phyloP scores from a whole-genome alignment of 2,797 vertebrate genomes.

The Heterohyrax brucei region DNA sequence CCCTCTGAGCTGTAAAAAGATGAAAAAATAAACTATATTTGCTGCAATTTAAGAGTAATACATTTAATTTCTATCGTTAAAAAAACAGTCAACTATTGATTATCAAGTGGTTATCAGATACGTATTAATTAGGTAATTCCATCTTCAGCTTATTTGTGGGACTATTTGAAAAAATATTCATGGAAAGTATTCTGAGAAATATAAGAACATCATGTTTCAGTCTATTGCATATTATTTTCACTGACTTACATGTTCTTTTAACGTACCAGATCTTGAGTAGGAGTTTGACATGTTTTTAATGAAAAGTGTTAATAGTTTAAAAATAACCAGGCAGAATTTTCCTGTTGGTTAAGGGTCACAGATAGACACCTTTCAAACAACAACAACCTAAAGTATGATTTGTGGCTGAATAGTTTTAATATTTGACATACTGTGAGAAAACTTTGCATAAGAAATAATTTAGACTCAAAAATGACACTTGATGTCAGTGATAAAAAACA shows the following conservation, averaged over 20 bases:
- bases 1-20: not conserved
- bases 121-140: slow-evolving; percentile 50
- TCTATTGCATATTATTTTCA: not conserved
- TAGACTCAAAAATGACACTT: slow-evolving; percentile 13
- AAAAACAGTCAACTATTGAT: slow-evolving; percentile 50
- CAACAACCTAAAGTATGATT: not conserved
- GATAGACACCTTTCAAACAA: slow-evolving; percentile 45
- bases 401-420: slow-evolving; percentile 42
- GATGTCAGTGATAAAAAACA: slow-evolving; percentile 47
- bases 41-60: not conserved
- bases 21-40: slow-evolving; percentile 30
- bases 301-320: slow-evolving; percentile 51
- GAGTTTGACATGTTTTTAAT: slow-evolving; percentile 65
- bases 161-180: slow-evolving; percentile 34
- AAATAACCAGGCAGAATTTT: slow-evolving; percentile 53
- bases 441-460: slow-evolving; percentile 29
- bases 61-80: slow-evolving; percentile 36
- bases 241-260: slow-evolving; percentile 36
- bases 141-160: not conserved
- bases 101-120: slow-evolving; percentile 31
- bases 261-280: slow-evolving; percentile 37
- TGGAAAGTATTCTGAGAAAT: slow-evolving; percentile 38
- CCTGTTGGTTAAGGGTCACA: slow-evolving; percentile 54
- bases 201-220: slow-evolving; percentile 39
- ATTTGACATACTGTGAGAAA: slow-evolving; percentile 47